Evolutionary conservation across 2,113 vertebrate genomes (phyloP), one percentile per base, ranked within the genome.

Genomic region (Protomyctophum bolini): DNA sequence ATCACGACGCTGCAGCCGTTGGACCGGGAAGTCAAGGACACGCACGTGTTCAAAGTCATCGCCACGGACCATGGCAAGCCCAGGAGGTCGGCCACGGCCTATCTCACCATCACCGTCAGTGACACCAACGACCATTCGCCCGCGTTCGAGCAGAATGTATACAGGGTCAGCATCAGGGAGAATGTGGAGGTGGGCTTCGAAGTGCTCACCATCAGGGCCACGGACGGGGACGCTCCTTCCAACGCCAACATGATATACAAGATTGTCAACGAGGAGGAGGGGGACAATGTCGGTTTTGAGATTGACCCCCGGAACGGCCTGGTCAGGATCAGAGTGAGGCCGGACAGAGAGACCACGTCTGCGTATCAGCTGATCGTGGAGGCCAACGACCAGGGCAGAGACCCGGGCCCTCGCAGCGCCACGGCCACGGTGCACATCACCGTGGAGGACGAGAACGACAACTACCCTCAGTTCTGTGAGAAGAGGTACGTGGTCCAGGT

Each of bases 221-320:
- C 94, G 0, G 95, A 97, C 0, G 94, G 94, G 0, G 95, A 96
- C 2, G 95, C 95, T 6, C 95, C 95, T 0, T 94, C 93, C 68
- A 97, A 97, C 0, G 95, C 95, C 79, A 94, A 97, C 48, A 93
- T 96, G 94, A 92, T 96, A 6, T 97, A 96, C 81, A 93, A 91
- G 50, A 91, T 97, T 69, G 85, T 92, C 72, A 92, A 92, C 0
- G 90, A 91, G 0, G 88, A 89, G 0, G 91, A 89, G 0, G 91
- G 87, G 0, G 85, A 88, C 0, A 85, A 85, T 7, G 82, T 90
- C 0, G 91, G 91, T 63, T 97, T 97, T 48, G 94, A 96, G 83
- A 96, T 97, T 0, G 95, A 96, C 2, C 87, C 94, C 0, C 91
- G 94, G 29, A 95, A 95, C 0, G 95, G 95, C 0, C 90, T 96